Conservation (phyloP, 2,797 vertebrate genomes). For the Strix occidentalis region DNA sequence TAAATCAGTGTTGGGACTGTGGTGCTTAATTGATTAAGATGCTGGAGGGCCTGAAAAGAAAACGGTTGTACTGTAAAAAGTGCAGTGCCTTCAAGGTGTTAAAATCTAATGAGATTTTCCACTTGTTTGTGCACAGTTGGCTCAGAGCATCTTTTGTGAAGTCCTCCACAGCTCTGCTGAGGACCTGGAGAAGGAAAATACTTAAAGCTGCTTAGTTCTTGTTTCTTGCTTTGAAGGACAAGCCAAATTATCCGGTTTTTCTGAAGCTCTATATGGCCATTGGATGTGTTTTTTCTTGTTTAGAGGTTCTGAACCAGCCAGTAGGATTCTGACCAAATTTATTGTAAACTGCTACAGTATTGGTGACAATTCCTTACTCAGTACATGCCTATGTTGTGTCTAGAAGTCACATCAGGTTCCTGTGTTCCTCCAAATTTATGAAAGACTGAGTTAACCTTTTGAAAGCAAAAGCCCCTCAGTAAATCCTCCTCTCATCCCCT, state of each 20-base stretch:
- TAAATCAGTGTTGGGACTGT: neutral
- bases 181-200: neutral
- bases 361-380: neutral
- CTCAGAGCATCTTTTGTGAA: neutral
- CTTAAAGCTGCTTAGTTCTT: neutral
- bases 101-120: slow-evolving; percentile 61
- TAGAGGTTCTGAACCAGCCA: neutral
- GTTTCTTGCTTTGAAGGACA: neutral
- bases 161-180: neutral
- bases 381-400: neutral
- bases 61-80: neutral
- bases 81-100: slow-evolving; percentile 22
- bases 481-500: neutral
- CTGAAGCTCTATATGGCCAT: neutral
- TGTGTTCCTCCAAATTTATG: neutral
- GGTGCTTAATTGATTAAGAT: slow-evolving; percentile 34
- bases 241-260: neutral
- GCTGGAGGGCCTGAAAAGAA: neutral
- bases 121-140: neutral
- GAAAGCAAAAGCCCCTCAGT: neutral
- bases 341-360: neutral
- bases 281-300: neutral
- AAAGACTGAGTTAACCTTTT: neutral
- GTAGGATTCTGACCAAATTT: neutral
- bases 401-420: neutral